Evolutionary conservation across 2,113 vertebrate genomes (phyloP).

Genomic region (Syngnathus scovelli): DNA sequence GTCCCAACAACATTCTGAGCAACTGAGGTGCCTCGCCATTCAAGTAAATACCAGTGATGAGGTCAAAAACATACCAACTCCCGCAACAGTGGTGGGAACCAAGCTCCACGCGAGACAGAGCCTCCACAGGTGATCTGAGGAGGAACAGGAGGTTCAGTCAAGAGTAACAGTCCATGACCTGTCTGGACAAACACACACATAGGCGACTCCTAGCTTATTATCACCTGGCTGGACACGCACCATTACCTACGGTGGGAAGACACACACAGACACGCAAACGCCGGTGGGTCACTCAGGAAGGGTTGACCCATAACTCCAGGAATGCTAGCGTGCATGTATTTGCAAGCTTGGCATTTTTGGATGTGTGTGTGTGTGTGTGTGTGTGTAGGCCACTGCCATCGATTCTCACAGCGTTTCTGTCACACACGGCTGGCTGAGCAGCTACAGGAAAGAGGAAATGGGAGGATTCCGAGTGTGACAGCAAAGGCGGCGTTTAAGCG

Average conservation of each 20-base stretch:
- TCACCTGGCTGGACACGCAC: constrained; percentile 42
- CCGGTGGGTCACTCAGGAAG: constrained; percentile 33
- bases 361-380: constrained; percentile 12
- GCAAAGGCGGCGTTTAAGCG: constrained; percentile 39
- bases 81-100: constrained; percentile 3
- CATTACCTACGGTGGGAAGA: constrained; percentile 25
- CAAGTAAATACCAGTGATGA: not conserved
- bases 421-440: constrained; percentile 52
- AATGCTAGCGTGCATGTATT: constrained; percentile 30
- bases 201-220: constrained; percentile 40
- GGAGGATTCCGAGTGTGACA: constrained; percentile 57
- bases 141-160: constrained; percentile 13
- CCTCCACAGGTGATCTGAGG: constrained; percentile 42
- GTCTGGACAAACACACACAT: constrained; percentile 35
- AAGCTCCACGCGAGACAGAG: constrained; percentile 13
- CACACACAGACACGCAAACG: constrained; percentile 21
- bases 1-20: too few relatives aligned
- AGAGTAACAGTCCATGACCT: constrained; percentile 45
- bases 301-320: constrained; percentile 42
- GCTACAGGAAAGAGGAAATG: constrained; percentile 66
- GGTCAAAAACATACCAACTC: not conserved
- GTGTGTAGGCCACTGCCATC: constrained; percentile 22
- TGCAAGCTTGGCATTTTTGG: constrained; percentile 13
- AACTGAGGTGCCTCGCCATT: not conserved
- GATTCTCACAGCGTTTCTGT: constrained; percentile 45